Evolutionary conservation across 2,797 vertebrate species (phyloP).

Genomic region (Nasua narica): DNA sequence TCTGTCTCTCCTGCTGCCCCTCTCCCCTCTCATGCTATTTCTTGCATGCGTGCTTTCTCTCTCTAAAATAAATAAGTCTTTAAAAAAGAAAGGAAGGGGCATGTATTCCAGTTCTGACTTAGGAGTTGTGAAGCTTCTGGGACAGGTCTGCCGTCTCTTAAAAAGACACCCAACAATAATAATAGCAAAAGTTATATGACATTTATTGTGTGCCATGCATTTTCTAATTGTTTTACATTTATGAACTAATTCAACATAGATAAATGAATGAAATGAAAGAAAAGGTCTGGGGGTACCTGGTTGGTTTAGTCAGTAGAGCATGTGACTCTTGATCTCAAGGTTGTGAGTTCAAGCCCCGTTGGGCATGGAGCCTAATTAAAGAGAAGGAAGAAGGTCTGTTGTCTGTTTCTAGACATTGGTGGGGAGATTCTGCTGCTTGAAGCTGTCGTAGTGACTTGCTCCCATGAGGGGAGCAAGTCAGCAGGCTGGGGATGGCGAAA

Average conservation of each 20-base stretch:
- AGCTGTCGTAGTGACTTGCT: not conserved
- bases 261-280: not conserved
- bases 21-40: not conserved
- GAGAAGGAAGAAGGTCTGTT: not conserved
- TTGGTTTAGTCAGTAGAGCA: not conserved
- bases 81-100: not conserved
- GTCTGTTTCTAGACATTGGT: not conserved
- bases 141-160: not conserved
- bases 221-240: not conserved
- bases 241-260: not conserved
- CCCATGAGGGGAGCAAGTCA: not conserved
- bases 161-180: not conserved
- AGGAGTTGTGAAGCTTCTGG: not conserved
- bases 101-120: not conserved
- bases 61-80: not conserved
- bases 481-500: not conserved
- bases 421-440: not conserved
- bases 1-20: not conserved
- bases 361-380: not conserved
- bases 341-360: not conserved
- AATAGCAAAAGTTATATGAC: not conserved
- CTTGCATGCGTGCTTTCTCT: not conserved
- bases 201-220: not conserved
- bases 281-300: not conserved
- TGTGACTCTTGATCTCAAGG: not conserved